Conservation (phyloP, 1,140 invertebrate species). For the Telenomus remus region DNA sequence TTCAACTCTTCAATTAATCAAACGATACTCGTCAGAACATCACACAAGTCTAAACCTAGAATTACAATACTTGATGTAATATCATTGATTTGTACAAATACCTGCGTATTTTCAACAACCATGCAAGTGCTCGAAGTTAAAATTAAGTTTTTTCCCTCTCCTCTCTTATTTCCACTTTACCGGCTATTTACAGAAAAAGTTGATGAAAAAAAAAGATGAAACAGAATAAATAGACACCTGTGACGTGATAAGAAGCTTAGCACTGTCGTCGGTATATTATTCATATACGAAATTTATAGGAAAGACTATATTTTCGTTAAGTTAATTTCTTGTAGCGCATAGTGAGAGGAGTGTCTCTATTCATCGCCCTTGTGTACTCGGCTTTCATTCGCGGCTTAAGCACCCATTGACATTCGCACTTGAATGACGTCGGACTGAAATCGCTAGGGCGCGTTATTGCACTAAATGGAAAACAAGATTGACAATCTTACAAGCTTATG, state of each 20-base stretch:
- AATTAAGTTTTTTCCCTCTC: slow-evolving; percentile 6
- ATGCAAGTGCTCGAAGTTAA: slow-evolving; percentile 27
- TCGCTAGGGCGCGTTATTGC: slow-evolving; percentile 37
- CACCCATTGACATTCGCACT: slow-evolving; percentile 7
- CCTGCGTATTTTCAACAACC: slow-evolving; percentile 14
- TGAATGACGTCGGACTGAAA: slow-evolving; percentile 32
- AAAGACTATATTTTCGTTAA: slow-evolving; percentile 54
- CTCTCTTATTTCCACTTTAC: not conserved
- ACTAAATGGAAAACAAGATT: slow-evolving; percentile 45
- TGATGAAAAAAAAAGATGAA: slow-evolving; percentile 21
- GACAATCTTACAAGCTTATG: slow-evolving; percentile 30
- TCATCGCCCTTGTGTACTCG: slow-evolving; percentile 19
- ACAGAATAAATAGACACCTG: slow-evolving; percentile 13
- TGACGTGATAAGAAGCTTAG: slow-evolving; percentile 25
- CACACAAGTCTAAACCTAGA: no score
- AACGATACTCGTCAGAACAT: no score
- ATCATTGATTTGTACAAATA: slow-evolving; percentile 35
- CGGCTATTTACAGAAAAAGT: slow-evolving; percentile 34
- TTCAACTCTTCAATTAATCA: no score
- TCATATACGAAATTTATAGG: slow-evolving; percentile 36
- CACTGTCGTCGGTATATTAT: slow-evolving; percentile 25
- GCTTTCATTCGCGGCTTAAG: slow-evolving; percentile 24
- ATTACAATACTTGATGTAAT: not conserved
- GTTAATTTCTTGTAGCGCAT: slow-evolving; percentile 20
- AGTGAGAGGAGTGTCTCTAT: slow-evolving; percentile 19